phyloP scores from a whole-genome alignment of 2,113 vertebrate species.

The Anhinga anhinga region DNA sequence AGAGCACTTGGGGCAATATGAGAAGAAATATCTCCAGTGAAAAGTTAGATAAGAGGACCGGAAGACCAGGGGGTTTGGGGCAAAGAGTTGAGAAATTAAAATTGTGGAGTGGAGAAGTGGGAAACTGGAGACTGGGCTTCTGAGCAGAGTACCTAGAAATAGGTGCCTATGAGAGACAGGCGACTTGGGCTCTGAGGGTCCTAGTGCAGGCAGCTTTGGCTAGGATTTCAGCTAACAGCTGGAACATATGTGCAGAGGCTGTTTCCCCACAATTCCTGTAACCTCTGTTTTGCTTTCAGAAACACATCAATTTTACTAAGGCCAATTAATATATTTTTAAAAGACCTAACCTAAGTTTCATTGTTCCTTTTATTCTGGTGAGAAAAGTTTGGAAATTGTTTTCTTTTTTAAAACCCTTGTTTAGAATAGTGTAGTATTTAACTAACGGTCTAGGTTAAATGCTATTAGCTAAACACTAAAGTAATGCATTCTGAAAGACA shows the following conservation, averaged over 20 bases:
- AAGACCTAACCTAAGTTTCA: not conserved
- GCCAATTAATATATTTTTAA: not conserved
- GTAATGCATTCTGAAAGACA: not conserved
- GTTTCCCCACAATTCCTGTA: not conserved
- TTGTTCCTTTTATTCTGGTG: not conserved
- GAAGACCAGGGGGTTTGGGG: not conserved
- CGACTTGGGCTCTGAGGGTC: not conserved
- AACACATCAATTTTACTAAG: not conserved
- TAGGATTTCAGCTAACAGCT: not conserved
- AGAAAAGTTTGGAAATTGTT: not conserved
- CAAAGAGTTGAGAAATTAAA: not conserved
- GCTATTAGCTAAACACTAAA: not conserved
- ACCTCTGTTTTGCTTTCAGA: not conserved
- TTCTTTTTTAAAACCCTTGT: not conserved
- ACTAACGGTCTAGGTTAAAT: not conserved
- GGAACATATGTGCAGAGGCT: rapidly evolving
- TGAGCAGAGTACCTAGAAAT: not conserved
- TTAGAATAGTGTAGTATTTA: not conserved
- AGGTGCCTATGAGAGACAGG: rapidly evolving
- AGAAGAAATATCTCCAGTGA: not conserved
- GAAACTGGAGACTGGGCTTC: not conserved
- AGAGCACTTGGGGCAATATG: not conserved
- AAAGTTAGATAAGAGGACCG: not conserved
- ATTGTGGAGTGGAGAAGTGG: not conserved
- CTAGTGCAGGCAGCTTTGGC: not conserved